Base-by-base conservation (phyloP, 1,140 invertebrate species). In the Seison nebaliae region DNA sequence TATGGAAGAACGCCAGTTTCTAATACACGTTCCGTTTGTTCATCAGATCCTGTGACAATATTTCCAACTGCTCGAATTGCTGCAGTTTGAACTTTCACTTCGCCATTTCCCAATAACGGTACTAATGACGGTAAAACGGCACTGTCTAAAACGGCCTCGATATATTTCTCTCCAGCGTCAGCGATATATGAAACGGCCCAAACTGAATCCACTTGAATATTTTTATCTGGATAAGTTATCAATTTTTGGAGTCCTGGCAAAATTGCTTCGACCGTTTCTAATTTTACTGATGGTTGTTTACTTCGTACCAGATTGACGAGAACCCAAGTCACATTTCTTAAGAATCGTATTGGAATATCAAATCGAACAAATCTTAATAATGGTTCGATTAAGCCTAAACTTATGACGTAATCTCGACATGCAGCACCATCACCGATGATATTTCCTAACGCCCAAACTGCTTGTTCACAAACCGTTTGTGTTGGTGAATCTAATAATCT, bases 131-230 rank as follows among this genome's bases (percentile, higher is more conserved):
- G 78, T 31, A 96, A 81, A 28, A 91, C 76, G 29, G 74, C 76
- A 45, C 76, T 81, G 48, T 94, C 84, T 45, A 96, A 86, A 1
- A 96, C 84, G 73, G 93, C 75, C 47, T 93, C 84, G 50, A 98
- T 96, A 61, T 94, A 84, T 44, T 88, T 79, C 56, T 94, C 94
- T 15, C 88, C 88, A 41, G 79, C 80, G 52, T 94, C 86, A 30
- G 88, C 96, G 47, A 98, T 60, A 63, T 98, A 98, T 50, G 86
- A 94, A 43, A 98, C 68, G 18, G 88, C 86, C 91, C 88, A 98
- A 24, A 96, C 80, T 32, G 88, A 93, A 55, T 98, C 88, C 33
- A 96, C 81, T 49, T 96, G 65, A 51, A 96, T 91, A 75, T 83
- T 67, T 32, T 75, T 74, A 63, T 96, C 88, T 45, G 68, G 71